Base-by-base conservation (phyloP, 1,140 invertebrate species). In the Centruroides vittatus region DNA sequence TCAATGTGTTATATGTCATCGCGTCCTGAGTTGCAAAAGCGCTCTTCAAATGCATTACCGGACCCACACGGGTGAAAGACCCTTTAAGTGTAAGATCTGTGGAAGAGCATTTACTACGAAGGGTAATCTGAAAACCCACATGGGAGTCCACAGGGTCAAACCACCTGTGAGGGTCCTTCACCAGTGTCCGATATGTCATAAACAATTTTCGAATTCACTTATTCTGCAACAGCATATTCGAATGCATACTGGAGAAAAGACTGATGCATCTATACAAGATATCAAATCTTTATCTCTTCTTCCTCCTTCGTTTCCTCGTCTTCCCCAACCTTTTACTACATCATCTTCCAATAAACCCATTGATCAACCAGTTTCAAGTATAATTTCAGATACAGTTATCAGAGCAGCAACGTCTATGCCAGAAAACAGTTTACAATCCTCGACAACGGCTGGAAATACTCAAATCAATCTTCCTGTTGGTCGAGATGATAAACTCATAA, bases 11-110 rank as follows among this genome's bases (percentile, higher is more conserved):
- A 92, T 99, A 59, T 99, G 96, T 72, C 89, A 98, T 71, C 80
- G 94, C 48, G 92, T 98, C 34, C 78, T 99, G 3, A 97, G 93
- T 57, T 99, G 96, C 74, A 98, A 98, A 74, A 94, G 90, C 72
- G 95, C 95, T 4, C 78, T 99, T 34, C 93, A 98, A 75, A 99
- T 99, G 95, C 96, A 99, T 76, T 98, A 99, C 73, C 78, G 91
- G 61, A 93, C 89, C 34, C 92, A 96, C 72, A 96, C 92, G 0
- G 92, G 94, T 2, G 94, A 98, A 74, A 77, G 93, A 47, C 94
- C 94, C 0, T 98, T 96, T 75, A 88, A 88, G 71, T 99, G 94
- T 73, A 93, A 93, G 74, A 89, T 98, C 58, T 99, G 95, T 74
- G 88, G 90, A 11, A 80, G 92, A 47, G 86, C 92, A 41, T 98